Conservation (phyloP, 2,113 vertebrate genomes). For the Arenaria interpres region DNA sequence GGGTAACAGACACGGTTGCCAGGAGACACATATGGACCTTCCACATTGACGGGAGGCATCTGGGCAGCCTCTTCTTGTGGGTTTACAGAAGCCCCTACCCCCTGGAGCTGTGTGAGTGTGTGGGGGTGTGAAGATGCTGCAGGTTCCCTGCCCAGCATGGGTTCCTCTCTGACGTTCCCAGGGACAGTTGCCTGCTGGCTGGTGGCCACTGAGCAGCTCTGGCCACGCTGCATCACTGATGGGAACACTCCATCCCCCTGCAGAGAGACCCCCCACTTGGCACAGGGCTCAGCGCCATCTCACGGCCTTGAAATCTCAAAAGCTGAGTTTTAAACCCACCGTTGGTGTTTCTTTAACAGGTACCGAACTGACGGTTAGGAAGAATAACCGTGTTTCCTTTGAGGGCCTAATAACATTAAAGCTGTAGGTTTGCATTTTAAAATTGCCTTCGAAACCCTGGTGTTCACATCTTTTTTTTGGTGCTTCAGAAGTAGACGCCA, state of each 20-base stretch:
- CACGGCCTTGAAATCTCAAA: background rate
- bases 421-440: background rate
- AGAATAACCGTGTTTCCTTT: background rate
- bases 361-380: background rate
- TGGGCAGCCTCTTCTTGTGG: background rate
- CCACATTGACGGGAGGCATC: background rate
- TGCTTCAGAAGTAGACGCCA: background rate
- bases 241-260: background rate
- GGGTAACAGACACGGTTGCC: background rate
- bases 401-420: background rate
- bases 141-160: background rate
- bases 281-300: accelerated
- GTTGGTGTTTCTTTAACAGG: background rate
- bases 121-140: background rate
- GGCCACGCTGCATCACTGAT: background rate
- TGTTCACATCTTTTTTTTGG: background rate
- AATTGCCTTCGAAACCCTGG: background rate
- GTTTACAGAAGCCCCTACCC: background rate
- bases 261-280: background rate
- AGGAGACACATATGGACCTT: background rate
- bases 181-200: background rate
- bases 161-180: slow-evolving; percentile 3
- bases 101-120: background rate
- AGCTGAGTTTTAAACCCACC: background rate
- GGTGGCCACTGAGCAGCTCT: background rate